Base-by-base conservation (phyloP, 1,140 invertebrate species). In the Neodiprion fabricii region DNA sequence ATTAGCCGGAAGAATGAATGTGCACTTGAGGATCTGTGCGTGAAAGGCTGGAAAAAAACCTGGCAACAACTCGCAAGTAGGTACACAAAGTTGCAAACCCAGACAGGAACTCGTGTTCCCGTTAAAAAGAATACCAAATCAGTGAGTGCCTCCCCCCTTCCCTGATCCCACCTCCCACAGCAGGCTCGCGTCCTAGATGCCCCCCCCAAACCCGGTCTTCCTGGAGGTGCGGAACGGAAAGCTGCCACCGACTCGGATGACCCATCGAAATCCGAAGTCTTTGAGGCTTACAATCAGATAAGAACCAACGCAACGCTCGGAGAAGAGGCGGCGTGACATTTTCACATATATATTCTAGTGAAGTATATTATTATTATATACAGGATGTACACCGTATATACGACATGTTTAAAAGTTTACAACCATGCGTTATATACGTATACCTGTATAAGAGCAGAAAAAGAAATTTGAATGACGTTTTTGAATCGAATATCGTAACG, bases 101-200 rank as follows among this genome's bases (percentile, higher is more conserved):
- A 61, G 53, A 17, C 53, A 61, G 53, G 53, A 61, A 61, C 53
- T 61, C 53, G 53, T 61, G 53, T 61, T 61, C 53, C 53, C 53
- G 53, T 61, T 61, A 61, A 61, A 61, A 61, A 61, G 53, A 61
- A 61, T 61, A 61, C 53, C 53, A 61, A 61, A 61, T 61, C 53
- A 61, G 53, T 61, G 53, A 61, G 53, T 17, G n/a, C 11, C 11
- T 61, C 53, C 53, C 53, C 53, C 53, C 53, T 61, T 40, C 28
- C 28, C 28, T 40, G 28, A 40, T 40, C 28, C 28, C 28, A 40
- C 28, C 28, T 40, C 28, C 28, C 28, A 40, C 28, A 61, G 53
- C 53, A 61, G 53, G 53, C n/a, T 17, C 53, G 53, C 53, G 53
- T 61, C 53, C 53, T 17, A 61, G 53, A 61, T 61, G 53, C 53